phyloP scores from a whole-genome alignment of 1,140 invertebrate species.

The Spodoptera frugiperda region DNA sequence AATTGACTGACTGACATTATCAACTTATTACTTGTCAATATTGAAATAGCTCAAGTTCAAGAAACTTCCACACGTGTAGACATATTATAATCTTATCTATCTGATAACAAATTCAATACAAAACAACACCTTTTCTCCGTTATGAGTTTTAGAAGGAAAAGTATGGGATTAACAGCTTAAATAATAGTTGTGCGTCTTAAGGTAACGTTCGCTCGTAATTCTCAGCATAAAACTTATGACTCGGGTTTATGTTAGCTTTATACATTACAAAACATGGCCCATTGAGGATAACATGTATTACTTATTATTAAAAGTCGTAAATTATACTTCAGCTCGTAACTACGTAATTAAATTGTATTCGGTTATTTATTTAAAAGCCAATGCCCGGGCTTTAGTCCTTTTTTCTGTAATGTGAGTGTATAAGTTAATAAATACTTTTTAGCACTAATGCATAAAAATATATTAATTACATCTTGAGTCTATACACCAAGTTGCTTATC shows the following conservation, averaged over 20 bases:
- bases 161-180: slow-evolving; percentile 19
- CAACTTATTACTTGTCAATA: not conserved
- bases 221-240: not conserved
- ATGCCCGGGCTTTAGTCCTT: too few species aligned
- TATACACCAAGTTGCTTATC: too few species aligned
- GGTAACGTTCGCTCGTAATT: slow-evolving; percentile 9
- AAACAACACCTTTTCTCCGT: not conserved
- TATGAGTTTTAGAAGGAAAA: slow-evolving; percentile 8
- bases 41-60: not conserved
- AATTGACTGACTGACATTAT: too few species aligned
- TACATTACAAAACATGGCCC: not conserved
- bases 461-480: too few species aligned
- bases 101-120: not conserved
- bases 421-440: too few species aligned
- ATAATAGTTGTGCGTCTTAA: slow-evolving; percentile 32
- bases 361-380: too few species aligned
- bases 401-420: too few species aligned
- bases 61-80: not conserved
- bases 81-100: not conserved
- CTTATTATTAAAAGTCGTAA: slow-evolving; percentile 5
- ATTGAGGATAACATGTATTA: slow-evolving; percentile 6
- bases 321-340: too few species aligned
- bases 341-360: too few species aligned
- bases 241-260: slow-evolving; percentile 9
- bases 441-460: too few species aligned